These are phyloP conservation scores for Maniola hyperantus DNA, from an alignment of 2,888 invertebrate genomes.

Conservation along the genomic window DNA sequence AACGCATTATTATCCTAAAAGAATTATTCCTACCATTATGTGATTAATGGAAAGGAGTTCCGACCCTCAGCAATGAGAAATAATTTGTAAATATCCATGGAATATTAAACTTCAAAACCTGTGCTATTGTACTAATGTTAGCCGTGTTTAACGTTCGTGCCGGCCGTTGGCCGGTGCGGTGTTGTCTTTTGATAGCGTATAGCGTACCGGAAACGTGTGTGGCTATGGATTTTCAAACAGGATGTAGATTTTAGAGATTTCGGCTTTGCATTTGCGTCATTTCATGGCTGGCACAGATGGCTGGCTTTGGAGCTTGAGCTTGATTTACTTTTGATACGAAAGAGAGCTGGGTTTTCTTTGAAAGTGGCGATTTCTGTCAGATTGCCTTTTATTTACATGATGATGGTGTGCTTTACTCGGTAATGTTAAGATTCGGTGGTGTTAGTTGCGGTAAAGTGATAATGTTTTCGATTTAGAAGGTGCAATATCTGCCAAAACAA, in stretches of 20 bases:
- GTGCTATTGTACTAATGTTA: too few relatives aligned
- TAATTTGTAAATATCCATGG: too few relatives aligned
- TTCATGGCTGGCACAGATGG: conserved; percentile 50
- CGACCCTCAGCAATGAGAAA: too few relatives aligned
- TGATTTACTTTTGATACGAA: conserved; percentile 71
- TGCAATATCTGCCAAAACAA: conserved; percentile 52
- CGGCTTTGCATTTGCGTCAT: conserved; percentile 40
- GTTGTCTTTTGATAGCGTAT: background rate
- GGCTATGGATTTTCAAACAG: conserved; percentile 31
- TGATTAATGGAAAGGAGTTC: too few relatives aligned
- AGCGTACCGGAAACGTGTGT: conserved; percentile 27
- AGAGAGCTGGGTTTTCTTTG: conserved; percentile 78
- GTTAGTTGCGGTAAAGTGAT: conserved; percentile 39
- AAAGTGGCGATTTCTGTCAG: conserved; percentile 62
- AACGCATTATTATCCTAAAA: too few relatives aligned
- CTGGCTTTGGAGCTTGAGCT: conserved; percentile 73
- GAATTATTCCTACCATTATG: too few relatives aligned
- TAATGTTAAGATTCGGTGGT: conserved; percentile 40
- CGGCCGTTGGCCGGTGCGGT: too few relatives aligned
- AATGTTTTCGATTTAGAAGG: conserved; percentile 35
- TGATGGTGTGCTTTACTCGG: conserved; percentile 40
- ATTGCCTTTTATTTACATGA: conserved; percentile 70
- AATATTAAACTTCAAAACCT: too few relatives aligned
- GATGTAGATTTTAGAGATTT: conserved; percentile 17
- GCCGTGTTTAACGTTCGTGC: too few relatives aligned